These are phyloP conservation scores for Colletes collaris DNA, from an alignment of 2,888 invertebrate species.

Conservation along the genomic window DNA sequence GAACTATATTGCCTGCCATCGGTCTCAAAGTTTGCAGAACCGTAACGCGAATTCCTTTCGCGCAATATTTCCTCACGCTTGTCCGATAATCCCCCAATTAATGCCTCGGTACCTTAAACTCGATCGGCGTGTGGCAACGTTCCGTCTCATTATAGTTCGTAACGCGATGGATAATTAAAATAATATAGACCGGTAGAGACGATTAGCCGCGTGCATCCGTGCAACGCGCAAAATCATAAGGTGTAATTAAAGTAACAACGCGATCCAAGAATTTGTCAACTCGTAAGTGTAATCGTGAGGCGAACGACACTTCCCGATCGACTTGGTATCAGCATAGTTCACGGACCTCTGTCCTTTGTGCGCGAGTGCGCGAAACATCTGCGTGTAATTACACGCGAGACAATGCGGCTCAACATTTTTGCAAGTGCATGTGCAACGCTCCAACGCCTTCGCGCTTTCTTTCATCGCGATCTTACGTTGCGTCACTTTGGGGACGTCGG, in stretches of 20 bases:
- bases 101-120: neutral
- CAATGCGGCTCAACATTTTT: slow-evolving; percentile 31
- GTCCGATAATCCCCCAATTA: neutral
- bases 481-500: slow-evolving; percentile 35
- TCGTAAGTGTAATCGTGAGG: too few species aligned
- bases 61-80: slow-evolving; percentile 4
- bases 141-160: neutral
- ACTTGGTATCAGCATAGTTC: too few species aligned
- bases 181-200: neutral
- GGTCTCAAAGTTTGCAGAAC: neutral
- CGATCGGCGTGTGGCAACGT: slow-evolving; percentile 1
- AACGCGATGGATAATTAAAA: neutral
- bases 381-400: slow-evolving; percentile 18
- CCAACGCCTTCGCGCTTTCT: slow-evolving; percentile 55
- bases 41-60: slow-evolving; percentile 8
- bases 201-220: neutral
- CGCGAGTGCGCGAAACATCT: neutral
- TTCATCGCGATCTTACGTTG: slow-evolving; percentile 43
- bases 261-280: too few species aligned
- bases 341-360: neutral
- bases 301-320: too few species aligned
- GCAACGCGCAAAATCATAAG: too few species aligned
- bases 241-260: too few species aligned
- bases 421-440: slow-evolving; percentile 43
- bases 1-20: neutral